Percentiles rank a stretch among this genome's conserved stretches.
phyloP scores from a whole-genome alignment of 2,888 invertebrate species.

The Pilophorus perplexus region DNA sequence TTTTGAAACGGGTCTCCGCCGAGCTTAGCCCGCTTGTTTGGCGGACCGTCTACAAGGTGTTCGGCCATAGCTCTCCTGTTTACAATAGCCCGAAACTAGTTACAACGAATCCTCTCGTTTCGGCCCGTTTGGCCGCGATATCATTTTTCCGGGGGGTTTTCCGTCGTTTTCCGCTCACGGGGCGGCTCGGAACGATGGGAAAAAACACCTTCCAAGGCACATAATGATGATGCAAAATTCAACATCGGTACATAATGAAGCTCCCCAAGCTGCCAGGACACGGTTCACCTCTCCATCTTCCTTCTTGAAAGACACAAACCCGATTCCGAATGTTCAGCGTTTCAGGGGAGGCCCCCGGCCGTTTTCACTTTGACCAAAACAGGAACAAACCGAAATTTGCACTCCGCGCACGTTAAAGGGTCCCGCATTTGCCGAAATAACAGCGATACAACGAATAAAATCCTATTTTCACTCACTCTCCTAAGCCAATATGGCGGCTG shows the following conservation, averaged over 20 bases:
- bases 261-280: constrained; percentile 57
- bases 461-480: constrained; percentile 66
- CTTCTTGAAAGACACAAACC: constrained; percentile 47
- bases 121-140: no score
- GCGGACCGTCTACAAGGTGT: constrained; percentile 91
- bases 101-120: constrained; percentile 47
- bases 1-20: constrained; percentile 72
- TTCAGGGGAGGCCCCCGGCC: not conserved
- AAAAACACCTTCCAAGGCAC: constrained; percentile 73
- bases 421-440: constrained; percentile 8
- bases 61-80: constrained; percentile 72
- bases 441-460: constrained; percentile 58
- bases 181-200: not conserved
- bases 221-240: constrained; percentile 63
- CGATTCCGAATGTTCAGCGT: constrained; percentile 1
- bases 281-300: constrained; percentile 71
- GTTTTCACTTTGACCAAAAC: constrained; percentile 21
- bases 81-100: constrained; percentile 50
- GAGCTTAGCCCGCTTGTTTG: constrained; percentile 93
- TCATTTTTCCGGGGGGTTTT: constrained; percentile 7
- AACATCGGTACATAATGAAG: constrained; percentile 77
- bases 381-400: not conserved
- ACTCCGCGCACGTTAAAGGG: constrained; percentile 4
- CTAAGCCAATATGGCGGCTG: constrained; percentile 89
- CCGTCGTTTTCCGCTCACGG: constrained; percentile 1